Evolutionary conservation across 2,113 vertebrate genomes (phyloP).

Genomic region (Hypanus sabinus): DNA sequence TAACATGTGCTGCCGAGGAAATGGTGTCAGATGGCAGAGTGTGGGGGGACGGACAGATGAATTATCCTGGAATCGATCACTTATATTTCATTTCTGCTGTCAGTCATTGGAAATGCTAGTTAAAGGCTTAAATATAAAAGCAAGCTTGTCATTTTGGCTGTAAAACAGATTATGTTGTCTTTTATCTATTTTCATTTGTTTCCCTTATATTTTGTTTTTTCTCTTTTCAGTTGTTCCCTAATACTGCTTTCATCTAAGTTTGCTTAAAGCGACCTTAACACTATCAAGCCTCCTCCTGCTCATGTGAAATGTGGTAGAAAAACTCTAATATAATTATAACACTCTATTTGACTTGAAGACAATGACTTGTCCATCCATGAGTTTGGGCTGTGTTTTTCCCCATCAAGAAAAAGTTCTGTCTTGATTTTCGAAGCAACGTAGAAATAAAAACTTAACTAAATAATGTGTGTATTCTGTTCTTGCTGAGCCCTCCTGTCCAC

Average conservation of each 20-base stretch:
- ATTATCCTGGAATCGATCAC: background rate
- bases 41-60: background rate
- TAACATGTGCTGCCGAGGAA: background rate
- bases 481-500: too few species aligned
- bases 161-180: background rate
- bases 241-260: too few species aligned
- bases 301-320: background rate
- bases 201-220: background rate
- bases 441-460: background rate
- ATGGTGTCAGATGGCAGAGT: background rate
- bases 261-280: background rate
- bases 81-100: background rate
- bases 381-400: background rate
- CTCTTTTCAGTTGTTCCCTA: background rate
- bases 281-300: background rate
- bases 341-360: background rate
- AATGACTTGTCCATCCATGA: background rate
- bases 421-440: background rate
- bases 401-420: background rate
- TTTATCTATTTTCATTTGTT: background rate
- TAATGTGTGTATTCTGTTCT: background rate
- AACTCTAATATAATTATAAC: background rate
- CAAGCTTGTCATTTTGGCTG: background rate
- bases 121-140: background rate
- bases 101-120: too few species aligned